Conservation (phyloP, 2,888 invertebrate genomes). For the Agrochola macilenta region DNA sequence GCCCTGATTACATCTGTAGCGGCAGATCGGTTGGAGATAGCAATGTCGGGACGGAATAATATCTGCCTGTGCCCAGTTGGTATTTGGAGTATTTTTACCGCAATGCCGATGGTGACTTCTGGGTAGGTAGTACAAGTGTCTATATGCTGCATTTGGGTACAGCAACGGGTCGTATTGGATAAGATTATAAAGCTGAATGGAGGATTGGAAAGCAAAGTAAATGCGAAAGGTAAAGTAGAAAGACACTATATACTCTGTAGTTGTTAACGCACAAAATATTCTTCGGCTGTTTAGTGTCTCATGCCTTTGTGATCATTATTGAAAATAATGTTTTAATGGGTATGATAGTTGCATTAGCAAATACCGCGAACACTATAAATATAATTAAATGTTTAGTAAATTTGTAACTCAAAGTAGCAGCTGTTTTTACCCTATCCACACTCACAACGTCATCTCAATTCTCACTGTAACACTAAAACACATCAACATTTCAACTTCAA, state of each 20-base stretch:
- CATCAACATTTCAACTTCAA: constrained; percentile 37
- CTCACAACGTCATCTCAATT: not conserved
- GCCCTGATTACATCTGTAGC: constrained; percentile 58
- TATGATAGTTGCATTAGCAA: too few species aligned
- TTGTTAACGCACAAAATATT: not conserved
- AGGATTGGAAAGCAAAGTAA: not conserved
- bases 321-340: not conserved
- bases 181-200: not conserved
- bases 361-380: not conserved
- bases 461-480: constrained; percentile 7
- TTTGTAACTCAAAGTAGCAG: not conserved
- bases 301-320: too few species aligned
- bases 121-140: not conserved
- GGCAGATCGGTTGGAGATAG: constrained; percentile 61
- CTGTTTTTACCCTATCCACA: not conserved
- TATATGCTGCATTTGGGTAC: not conserved
- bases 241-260: not conserved
- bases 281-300: not conserved
- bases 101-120: constrained; percentile 38
- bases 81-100: constrained; percentile 58
- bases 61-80: constrained; percentile 43
- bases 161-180: too few species aligned
- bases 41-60: constrained; percentile 29
- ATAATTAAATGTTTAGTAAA: too few species aligned
- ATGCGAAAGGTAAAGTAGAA: too few species aligned